phyloP scores from a whole-genome alignment of 2,113 vertebrate genomes.

The Oostethus manadensis region DNA sequence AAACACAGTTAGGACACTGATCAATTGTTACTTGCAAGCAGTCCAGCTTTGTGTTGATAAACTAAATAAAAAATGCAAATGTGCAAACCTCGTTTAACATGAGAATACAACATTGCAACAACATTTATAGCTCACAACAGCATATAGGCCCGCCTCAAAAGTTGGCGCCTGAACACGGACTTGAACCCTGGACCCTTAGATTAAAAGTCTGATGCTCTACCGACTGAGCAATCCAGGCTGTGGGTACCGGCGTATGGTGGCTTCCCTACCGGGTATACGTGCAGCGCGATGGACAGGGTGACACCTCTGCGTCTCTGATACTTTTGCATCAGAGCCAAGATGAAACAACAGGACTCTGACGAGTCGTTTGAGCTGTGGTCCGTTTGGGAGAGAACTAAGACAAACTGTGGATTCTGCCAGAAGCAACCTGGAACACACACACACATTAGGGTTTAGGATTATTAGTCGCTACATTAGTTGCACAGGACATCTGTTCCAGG shows the following conservation, averaged over 20 bases:
- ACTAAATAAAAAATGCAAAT: too few species aligned
- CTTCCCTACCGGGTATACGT: conserved; percentile 60
- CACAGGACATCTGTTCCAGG: too few species aligned
- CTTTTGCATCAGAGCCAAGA: conserved; percentile 77
- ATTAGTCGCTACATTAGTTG: too few species aligned
- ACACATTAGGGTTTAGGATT: neutral
- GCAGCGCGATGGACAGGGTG: conserved; percentile 42
- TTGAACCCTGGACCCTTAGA: conserved; percentile 97
- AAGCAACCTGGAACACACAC: conserved; percentile 45
- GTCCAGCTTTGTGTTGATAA: too few species aligned
- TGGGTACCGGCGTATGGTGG: neutral
- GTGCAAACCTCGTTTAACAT: too few species aligned
- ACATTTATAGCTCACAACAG: too few species aligned
- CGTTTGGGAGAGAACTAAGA: conserved; percentile 43
- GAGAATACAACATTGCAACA: too few species aligned
- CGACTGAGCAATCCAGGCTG: conserved; percentile 81
- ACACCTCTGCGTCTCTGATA: conserved; percentile 51
- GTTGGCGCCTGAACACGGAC: conserved; percentile 79
- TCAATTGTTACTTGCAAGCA: too few species aligned
- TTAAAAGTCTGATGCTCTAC: conserved; percentile 98
- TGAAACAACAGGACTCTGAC: conserved; percentile 61
- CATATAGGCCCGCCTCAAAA: too few species aligned
- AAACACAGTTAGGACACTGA: too few species aligned
- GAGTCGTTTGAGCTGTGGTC: conserved; percentile 30
- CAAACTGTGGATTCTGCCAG: conserved; percentile 72